phyloP scores from a whole-genome alignment of 2,113 vertebrate genomes.

The Trematocara marginatum region DNA sequence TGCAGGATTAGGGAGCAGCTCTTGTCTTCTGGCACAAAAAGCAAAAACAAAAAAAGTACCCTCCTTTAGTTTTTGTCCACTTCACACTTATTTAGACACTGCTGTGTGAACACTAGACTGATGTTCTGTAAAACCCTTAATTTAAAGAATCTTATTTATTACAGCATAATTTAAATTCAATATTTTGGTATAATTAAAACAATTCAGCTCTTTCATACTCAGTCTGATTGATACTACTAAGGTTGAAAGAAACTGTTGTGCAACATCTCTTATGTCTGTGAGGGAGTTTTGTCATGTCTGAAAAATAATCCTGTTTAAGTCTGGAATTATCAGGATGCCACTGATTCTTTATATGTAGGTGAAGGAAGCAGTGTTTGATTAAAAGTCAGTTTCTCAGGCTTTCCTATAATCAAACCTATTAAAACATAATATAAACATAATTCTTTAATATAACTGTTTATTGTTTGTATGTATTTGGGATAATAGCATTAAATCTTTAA shows the following conservation, averaged over 20 bases:
- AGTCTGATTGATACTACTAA: not conserved
- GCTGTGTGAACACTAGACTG: not conserved
- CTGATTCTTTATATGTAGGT: not conserved
- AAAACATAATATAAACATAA: not conserved
- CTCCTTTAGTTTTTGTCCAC: not conserved
- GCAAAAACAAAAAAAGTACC: not conserved
- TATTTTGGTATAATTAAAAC: not conserved
- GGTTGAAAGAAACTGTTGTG: not conserved
- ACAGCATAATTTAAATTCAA: not conserved
- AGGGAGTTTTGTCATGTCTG: not conserved
- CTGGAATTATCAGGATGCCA: not conserved
- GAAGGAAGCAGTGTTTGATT: not conserved
- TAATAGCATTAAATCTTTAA: not conserved
- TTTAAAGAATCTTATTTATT: not conserved
- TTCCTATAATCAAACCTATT: not conserved
- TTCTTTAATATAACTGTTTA: not conserved
- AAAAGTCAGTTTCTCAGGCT: not conserved
- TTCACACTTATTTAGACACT: not conserved
- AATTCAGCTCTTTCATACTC: not conserved
- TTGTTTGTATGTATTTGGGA: not conserved
- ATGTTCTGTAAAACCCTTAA: not conserved
- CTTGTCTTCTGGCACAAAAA: conserved; percentile 5
- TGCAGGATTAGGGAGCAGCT: conserved; percentile 32
- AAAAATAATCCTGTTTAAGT: not conserved
- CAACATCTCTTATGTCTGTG: not conserved